Evolutionary conservation across 2,797 vertebrate species (phyloP), one percentile per base, ranked within the genome.

Genomic region (Leptodactylus fallax): DNA sequence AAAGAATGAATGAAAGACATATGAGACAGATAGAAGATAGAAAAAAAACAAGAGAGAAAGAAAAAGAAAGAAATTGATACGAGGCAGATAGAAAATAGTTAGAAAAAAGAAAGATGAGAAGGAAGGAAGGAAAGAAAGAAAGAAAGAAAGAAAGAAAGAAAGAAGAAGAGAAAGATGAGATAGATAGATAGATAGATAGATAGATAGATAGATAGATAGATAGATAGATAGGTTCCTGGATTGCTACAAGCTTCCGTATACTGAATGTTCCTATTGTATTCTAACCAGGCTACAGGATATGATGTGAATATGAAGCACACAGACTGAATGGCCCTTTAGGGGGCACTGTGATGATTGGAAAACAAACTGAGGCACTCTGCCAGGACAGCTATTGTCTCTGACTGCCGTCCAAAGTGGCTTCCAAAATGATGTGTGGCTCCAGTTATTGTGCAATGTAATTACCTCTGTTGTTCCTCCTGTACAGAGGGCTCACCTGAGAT

Each of bases 371-470:
- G 86, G 86, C 80, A 51, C 14, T 65, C 14, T 83, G 87, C 80
- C 81, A 87, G 72, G 7, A 55, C 27, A 58, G 77, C 61, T 65
- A 83, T 77, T 77, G 60, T 61, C 72, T 36, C 49, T 83, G 79
- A 76, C 81, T 87, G 53, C 87, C 72, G 47, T 79, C 81, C 80
- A 79, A 53, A 67, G 51, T 60, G 27, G 16, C 78, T 83, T 83
- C 74, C 81, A 71, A 55, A 87, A 87, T 87, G 72, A 78, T 83
- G 81, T 60, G 87, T 78, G 45, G 71, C 81, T 56, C 61, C 21
- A 55, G 83, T 77, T 79, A 87, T 79, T 69, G 87, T 71, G 81
- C 60, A 27, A 47, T 83, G 56, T 87, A 87, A 87, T 87, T 79
- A 83, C 76, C 74, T 87, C 60, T 60, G 76, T 67, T 83, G 74